A percentile compares a stretch with the other conserved stretches of the same genome.
Conservation (phyloP, 2,113 vertebrate genomes). For the Eonycteris spelaea region DNA sequence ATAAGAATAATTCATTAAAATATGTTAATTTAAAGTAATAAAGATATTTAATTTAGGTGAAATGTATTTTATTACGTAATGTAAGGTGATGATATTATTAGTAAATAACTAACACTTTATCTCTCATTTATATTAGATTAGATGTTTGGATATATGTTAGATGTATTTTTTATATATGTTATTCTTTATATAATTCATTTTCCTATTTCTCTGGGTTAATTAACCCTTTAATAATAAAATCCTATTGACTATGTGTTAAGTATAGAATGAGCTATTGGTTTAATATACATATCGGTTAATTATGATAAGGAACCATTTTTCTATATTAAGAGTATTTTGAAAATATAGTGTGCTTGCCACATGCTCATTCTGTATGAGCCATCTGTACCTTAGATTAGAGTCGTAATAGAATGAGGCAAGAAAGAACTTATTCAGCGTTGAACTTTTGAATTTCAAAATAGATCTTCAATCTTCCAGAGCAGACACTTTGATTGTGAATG, state of each 20-base stretch:
- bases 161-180: not conserved
- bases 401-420: not conserved
- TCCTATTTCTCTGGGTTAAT: not conserved
- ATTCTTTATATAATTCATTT: not conserved
- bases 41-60: not conserved
- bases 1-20: not conserved
- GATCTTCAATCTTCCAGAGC: not conserved
- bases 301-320: not conserved
- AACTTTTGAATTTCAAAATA: constrained; percentile 3
- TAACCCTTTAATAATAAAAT: not conserved
- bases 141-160: not conserved
- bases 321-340: not conserved
- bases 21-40: not conserved
- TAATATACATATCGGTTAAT: not conserved
- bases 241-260: not conserved
- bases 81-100: not conserved
- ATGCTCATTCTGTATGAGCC: not conserved
- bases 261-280: not conserved
- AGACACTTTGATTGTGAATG: not conserved
- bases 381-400: not conserved
- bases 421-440: not conserved
- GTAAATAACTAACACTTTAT: not conserved
- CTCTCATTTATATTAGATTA: not conserved
- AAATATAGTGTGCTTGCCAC: not conserved
- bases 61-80: not conserved